Evolutionary conservation across 2,113 vertebrate species (phyloP).

Genomic region (Entelurus aequoreus): DNA sequence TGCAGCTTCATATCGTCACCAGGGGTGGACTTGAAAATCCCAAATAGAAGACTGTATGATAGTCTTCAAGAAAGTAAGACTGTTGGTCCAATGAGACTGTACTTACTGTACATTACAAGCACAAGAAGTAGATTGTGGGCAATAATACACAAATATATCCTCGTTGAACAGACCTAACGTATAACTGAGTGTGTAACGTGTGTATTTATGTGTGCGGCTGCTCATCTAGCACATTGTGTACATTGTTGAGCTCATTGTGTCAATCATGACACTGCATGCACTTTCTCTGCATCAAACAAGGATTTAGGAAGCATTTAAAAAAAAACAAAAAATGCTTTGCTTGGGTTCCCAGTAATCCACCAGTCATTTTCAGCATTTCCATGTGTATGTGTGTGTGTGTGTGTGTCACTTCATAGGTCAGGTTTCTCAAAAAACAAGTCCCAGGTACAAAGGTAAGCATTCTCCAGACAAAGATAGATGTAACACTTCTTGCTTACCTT

Average conservation of each 20-base stretch:
- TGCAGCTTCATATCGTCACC: no score
- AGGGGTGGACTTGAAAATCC: no score
- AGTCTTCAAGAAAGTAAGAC: no score
- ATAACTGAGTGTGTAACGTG: no score
- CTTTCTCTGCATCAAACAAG: not conserved
- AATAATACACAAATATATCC: no score
- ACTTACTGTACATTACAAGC: no score
- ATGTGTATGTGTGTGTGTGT: conserved; percentile 57
- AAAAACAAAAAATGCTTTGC: conserved; percentile 7
- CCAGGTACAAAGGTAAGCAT: conserved; percentile 67
- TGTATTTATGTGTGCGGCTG: conserved; percentile 12
- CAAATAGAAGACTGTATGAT: no score
- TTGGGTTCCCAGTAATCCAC: conserved; percentile 44
- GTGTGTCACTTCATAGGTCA: conserved; percentile 66
- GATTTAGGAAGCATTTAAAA: conserved; percentile 37
- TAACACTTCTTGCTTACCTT: no score
- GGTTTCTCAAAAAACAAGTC: conserved; percentile 66
- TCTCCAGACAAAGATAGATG: conserved; percentile 45
- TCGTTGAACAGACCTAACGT: no score
- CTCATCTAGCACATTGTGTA: conserved; percentile 54
- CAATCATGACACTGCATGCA: not conserved
- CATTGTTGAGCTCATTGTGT: conserved; percentile 29
- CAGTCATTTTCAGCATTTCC: conserved; percentile 61
- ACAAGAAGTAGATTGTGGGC: no score
- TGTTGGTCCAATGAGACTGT: no score